These are phyloP conservation scores for Podarcis siculus DNA, from an alignment of 2,797 vertebrate species.

Conservation along the genomic window DNA sequence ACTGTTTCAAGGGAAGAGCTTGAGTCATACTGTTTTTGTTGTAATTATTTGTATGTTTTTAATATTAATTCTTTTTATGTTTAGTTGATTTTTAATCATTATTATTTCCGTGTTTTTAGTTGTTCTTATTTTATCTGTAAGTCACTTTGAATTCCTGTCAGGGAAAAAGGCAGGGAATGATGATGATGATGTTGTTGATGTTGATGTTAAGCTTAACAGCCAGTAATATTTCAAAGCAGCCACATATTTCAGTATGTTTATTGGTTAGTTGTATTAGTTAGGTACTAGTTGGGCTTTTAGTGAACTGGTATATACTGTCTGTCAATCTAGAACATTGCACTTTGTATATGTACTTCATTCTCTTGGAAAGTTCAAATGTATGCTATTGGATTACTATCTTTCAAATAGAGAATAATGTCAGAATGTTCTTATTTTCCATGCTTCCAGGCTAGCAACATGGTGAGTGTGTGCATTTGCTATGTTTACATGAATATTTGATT, in stretches of 20 bases:
- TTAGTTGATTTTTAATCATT: too few species aligned
- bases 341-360: not conserved
- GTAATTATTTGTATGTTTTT: too few species aligned
- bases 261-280: not conserved
- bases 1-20: too few species aligned
- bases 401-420: slow-evolving; percentile 68
- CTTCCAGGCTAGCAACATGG: slow-evolving; percentile 99
- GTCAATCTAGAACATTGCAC: not conserved
- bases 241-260: not conserved
- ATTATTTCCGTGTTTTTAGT: too few species aligned
- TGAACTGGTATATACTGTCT: not conserved
- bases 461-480: slow-evolving; percentile 84
- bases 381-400: slow-evolving; percentile 12
- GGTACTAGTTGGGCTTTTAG: not conserved
- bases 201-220: too few species aligned
- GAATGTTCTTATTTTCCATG: slow-evolving; percentile 85
- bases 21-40: too few species aligned
- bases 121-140: too few species aligned
- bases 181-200: too few species aligned
- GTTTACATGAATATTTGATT: slow-evolving; percentile 54
- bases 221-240: not conserved
- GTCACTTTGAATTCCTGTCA: too few species aligned
- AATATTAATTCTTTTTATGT: too few species aligned
- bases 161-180: too few species aligned
- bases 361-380: slow-evolving; percentile 9